Conservation (phyloP, 2,888 invertebrate genomes). For the Drosophila pegasa region DNA sequence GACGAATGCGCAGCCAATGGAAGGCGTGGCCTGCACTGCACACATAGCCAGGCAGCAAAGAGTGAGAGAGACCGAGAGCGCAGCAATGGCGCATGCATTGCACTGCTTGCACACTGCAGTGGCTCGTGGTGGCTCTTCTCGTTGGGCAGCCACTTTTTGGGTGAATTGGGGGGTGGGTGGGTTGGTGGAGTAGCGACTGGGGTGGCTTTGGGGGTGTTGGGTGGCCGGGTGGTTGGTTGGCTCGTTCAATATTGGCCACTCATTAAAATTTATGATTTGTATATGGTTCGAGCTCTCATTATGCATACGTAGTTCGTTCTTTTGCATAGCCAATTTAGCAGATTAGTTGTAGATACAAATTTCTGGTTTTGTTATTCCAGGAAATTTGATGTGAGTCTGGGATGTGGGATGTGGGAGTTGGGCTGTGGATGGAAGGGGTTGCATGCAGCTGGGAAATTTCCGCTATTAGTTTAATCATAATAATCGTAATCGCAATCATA, state of each 20-base stretch:
- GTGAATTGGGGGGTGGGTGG: constrained; percentile 4
- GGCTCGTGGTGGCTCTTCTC: constrained; percentile 38
- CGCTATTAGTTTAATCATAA: constrained; percentile 68
- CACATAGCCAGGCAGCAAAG: constrained; percentile 14
- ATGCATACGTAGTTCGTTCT: constrained; percentile 66
- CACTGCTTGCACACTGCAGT: constrained; percentile 63
- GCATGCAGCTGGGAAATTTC: constrained; percentile 66
- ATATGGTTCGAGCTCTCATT: constrained; percentile 74
- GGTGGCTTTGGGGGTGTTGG: constrained; percentile 5
- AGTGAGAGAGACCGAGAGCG: constrained; percentile 45
- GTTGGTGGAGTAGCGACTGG: not conserved
- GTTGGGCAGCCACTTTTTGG: constrained; percentile 19
- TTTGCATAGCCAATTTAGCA: constrained; percentile 73
- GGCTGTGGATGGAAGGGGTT: constrained; percentile 33
- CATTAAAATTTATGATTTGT: constrained; percentile 81
- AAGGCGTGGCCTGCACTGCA: constrained; percentile 58
- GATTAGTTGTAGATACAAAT: constrained; percentile 71
- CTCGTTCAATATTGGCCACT: constrained; percentile 58
- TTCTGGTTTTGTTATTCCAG: constrained; percentile 51
- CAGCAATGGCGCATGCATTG: constrained; percentile 59
- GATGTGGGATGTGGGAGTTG: not conserved
- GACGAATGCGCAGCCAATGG: constrained; percentile 44
- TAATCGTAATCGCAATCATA: constrained; percentile 74
- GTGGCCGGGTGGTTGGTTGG: constrained; percentile 1
- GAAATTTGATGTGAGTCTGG: constrained; percentile 41